Conservation (phyloP, 2,797 vertebrate genomes). For the Hydrocynus forskahlii region DNA sequence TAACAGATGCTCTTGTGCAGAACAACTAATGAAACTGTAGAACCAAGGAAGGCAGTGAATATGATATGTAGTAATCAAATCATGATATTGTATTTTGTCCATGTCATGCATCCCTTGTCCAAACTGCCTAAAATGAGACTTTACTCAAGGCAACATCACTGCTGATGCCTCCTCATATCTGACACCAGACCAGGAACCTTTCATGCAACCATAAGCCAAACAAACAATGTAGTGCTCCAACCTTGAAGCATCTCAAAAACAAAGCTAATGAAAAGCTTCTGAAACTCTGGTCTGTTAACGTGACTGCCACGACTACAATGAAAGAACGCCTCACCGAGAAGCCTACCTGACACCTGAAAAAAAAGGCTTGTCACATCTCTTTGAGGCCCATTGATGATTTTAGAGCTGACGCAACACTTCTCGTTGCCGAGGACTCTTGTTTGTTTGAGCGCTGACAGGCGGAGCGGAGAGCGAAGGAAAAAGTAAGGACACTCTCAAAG, state of each 20-base stretch:
- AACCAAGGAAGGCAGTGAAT: too few relatives aligned
- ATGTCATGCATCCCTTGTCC: background rate
- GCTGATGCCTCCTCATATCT: background rate
- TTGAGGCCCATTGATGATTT: conserved; percentile 51
- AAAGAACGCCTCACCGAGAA: conserved; percentile 40
- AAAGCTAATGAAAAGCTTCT: conserved; percentile 46
- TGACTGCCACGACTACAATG: conserved; percentile 46
- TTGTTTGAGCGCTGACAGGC: conserved; percentile 43
- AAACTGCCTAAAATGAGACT: background rate
- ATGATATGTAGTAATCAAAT: background rate
- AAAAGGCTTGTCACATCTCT: conserved; percentile 49
- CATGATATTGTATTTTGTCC: background rate
- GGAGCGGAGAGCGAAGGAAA: conserved; percentile 45
- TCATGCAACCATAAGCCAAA: conserved; percentile 21
- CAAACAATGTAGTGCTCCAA: conserved; percentile 37
- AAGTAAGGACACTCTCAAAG: conserved; percentile 55
- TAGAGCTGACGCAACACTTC: conserved; percentile 55
- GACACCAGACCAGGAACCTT: conserved; percentile 27
- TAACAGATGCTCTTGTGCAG: too few relatives aligned
- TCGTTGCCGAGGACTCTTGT: conserved; percentile 27
- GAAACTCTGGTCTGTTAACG: conserved; percentile 60
- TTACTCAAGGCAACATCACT: background rate
- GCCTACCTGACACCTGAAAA: conserved; percentile 47
- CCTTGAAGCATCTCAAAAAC: conserved; percentile 14
- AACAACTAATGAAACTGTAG: too few relatives aligned